phyloP scores from a whole-genome alignment of 2,888 invertebrate species.

The Drosophila putrida region DNA sequence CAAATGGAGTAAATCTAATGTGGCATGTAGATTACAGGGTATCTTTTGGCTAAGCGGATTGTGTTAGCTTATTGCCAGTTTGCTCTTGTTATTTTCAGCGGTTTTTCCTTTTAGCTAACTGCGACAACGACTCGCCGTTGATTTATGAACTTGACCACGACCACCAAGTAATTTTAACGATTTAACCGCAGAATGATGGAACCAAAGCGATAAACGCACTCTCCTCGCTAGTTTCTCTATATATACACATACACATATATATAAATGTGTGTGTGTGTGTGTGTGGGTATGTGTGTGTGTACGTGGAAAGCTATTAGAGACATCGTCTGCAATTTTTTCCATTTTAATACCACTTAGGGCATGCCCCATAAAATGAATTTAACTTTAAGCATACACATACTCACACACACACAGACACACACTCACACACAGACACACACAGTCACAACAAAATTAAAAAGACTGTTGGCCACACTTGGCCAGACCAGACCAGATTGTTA shows the following conservation, averaged over 20 bases:
- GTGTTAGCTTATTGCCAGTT: slow-evolving; percentile 22
- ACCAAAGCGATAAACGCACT: slow-evolving; percentile 73
- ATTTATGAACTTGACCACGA: slow-evolving; percentile 82
- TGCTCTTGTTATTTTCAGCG: slow-evolving; percentile 51
- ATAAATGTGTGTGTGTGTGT: background rate
- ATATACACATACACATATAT: background rate
- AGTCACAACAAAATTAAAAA: slow-evolving; percentile 29
- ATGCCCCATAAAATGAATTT: slow-evolving; percentile 57
- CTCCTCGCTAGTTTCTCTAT: slow-evolving; percentile 19
- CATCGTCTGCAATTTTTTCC: slow-evolving; percentile 59
- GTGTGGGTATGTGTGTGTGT: slow-evolving; percentile 33
- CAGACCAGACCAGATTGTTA: slow-evolving; percentile 31
- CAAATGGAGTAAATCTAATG: background rate
- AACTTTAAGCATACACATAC: slow-evolving; percentile 47
- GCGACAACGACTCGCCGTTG: slow-evolving; percentile 63
- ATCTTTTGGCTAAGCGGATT: slow-evolving; percentile 8
- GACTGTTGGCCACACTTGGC: slow-evolving; percentile 29
- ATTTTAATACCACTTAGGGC: slow-evolving; percentile 65
- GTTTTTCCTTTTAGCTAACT: slow-evolving; percentile 67
- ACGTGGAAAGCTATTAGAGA: slow-evolving; percentile 67
- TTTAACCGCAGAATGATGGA: slow-evolving; percentile 81
- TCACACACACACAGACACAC: background rate
- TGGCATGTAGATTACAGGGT: slow-evolving; percentile 32
- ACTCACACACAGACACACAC: background rate
- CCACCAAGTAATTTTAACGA: slow-evolving; percentile 76